Conservation (phyloP, 2,113 vertebrate species). For the Gopherus evgoodei region DNA sequence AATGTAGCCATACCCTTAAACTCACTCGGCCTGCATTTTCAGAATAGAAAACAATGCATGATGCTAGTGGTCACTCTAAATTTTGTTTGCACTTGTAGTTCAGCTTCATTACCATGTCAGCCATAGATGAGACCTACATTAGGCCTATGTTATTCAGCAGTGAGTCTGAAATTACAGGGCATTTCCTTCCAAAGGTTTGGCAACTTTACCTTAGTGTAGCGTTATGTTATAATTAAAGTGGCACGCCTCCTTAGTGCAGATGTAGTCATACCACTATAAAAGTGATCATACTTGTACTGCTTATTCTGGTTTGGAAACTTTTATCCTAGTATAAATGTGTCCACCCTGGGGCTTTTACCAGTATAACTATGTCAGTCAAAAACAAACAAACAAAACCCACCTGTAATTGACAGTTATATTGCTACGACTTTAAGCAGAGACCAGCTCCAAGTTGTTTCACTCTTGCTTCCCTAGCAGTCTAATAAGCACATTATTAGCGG, state of each 20-base stretch:
- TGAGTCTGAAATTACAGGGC: neutral
- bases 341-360: neutral
- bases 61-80: neutral
- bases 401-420: neutral
- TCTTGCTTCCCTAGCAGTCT: neutral
- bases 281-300: neutral
- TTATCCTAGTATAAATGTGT: neutral
- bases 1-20: neutral
- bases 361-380: too few species aligned
- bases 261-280: fast-evolving
- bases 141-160: neutral
- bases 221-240: fast-evolving
- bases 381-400: neutral
- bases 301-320: neutral
- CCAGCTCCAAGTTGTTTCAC: neutral
- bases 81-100: neutral
- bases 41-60: conserved; percentile 3
- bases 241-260: fast-evolving
- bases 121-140: neutral
- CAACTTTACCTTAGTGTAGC: neutral
- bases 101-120: neutral
- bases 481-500: neutral
- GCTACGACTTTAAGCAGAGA: neutral
- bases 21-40: neutral
- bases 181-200: fast-evolving